These are phyloP conservation scores for Oligia latruncula DNA, from an alignment of 2,888 invertebrate species.

Conservation along the genomic window DNA sequence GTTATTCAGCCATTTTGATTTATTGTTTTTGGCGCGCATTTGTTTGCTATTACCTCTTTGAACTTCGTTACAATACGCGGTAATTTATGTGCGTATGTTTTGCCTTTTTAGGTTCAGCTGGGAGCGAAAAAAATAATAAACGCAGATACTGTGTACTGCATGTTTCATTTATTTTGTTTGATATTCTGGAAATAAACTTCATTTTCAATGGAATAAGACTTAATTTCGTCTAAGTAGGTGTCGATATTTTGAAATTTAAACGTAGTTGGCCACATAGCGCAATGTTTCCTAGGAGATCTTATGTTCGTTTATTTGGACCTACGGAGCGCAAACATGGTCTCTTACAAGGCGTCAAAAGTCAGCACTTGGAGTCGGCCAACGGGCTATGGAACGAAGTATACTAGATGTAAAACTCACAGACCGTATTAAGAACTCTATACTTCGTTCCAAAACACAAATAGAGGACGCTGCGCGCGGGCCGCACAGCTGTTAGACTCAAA, in stretches of 20 bases:
- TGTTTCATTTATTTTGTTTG: slow-evolving; percentile 17
- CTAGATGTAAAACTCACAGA: no score
- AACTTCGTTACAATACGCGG: slow-evolving; percentile 69
- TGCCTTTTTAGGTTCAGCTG: slow-evolving; percentile 45
- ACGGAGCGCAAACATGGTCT: no score
- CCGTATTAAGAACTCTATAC: no score
- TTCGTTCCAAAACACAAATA: no score
- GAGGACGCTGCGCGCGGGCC: no score
- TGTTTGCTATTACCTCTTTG: slow-evolving; percentile 80
- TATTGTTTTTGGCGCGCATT: slow-evolving; percentile 80
- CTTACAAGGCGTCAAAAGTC: no score
- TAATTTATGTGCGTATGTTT: slow-evolving; percentile 57
- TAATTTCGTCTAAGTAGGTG: neutral
- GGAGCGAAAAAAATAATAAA: slow-evolving; percentile 43
- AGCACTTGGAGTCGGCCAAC: no score
- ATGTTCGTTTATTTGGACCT: neutral
- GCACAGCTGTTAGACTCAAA: no score
- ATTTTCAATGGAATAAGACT: neutral
- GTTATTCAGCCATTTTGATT: slow-evolving; percentile 84
- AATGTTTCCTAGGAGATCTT: neutral
- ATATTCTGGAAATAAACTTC: slow-evolving; percentile 20
- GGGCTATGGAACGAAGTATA: no score
- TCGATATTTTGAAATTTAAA: neutral
- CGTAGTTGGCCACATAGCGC: neutral
- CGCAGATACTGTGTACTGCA: slow-evolving; percentile 4